Base-by-base conservation (phyloP, 1,140 invertebrate genomes). In the Steinernema khuongi region DNA sequence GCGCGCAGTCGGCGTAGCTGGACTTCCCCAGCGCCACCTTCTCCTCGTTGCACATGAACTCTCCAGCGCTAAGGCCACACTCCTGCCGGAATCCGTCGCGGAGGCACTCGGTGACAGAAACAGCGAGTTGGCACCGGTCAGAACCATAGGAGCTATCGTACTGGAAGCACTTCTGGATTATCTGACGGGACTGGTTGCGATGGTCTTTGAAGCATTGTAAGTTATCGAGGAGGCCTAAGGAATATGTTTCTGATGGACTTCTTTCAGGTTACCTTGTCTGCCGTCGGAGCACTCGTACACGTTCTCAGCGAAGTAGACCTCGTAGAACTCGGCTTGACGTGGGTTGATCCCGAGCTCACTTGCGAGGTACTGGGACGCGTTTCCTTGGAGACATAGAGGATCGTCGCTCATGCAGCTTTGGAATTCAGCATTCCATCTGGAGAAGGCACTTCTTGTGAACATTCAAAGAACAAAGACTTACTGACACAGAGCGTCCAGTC, bases 21-120 rank as follows among this genome's bases (percentile, higher is more conserved):
- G 50, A 60, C 4, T 26, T 60, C 50, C 19, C 11, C 50, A 60
- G 19, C 14, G 50, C 50, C 7, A 60, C 50, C 22, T 60, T 60
- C 50, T 60, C 50, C 19, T 60, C 50, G 50, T 60, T 60, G 26
- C 50, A 60, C 50, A 60, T 60, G 50, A 60, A 60, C 26, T 60
- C 50, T 60, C 50, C 50, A 22, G 7, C 50, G 4, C 50, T 26
- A 4, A 14, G 4, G 4, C 50, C 22, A 60, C 50, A 60, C 4
- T 7, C 50, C 4, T 4, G 14, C 26, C 50, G 50, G 50, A 60
- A 60, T 60, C 19, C 50, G 22, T 60, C 50, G 11, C 50, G 50
- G 11, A 60, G 22, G 26, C 50, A 60, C 19, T 11, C 22, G 11
- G 50, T 60, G 4, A 60, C 14, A 14, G 11, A n/a, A 11, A 60